Percentiles rank a stretch among this genome's conserved stretches.
These are phyloP conservation scores for Crotalus helleri DNA, from an alignment of 2,113 vertebrate genomes.

Conservation along the genomic window DNA sequence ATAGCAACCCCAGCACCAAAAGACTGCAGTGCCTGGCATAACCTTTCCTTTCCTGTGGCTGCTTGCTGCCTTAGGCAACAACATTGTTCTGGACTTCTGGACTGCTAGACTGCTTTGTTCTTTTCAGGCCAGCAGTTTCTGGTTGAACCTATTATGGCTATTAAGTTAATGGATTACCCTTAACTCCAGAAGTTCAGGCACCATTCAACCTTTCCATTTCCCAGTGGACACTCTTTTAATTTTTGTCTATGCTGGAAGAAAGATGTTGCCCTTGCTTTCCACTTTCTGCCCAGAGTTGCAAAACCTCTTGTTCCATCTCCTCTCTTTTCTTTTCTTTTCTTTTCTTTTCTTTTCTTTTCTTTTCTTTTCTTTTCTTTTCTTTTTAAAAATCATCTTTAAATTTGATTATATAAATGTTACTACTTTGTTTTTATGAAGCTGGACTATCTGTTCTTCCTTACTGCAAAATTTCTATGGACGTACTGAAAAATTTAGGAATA, in stretches of 20 bases:
- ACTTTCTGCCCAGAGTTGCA: neutral
- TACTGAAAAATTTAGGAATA: neutral
- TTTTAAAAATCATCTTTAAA: neutral
- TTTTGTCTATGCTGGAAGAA: neutral
- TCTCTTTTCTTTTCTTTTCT: neutral
- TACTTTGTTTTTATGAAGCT: neutral
- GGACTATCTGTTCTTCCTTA: neutral
- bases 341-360: too few species aligned
- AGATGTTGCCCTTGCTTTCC: neutral
- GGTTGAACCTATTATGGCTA: neutral
- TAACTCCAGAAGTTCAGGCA: neutral
- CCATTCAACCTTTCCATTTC: neutral
- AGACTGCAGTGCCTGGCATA: neutral
- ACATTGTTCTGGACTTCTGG: neutral
- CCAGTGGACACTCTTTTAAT: neutral
- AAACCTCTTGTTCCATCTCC: neutral
- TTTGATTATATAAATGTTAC: neutral
- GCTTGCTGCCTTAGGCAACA: neutral
- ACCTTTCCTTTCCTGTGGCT: neutral
- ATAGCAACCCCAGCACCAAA: neutral
- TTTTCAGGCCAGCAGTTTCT: neutral
- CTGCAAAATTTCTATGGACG: neutral
- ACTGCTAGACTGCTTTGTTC: neutral
- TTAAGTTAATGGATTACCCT: neutral
- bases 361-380: neutral